Evolutionary conservation across 2,888 invertebrate genomes (phyloP), one percentile per base, ranked within the genome.

Genomic region (Lasius fuliginosus): DNA sequence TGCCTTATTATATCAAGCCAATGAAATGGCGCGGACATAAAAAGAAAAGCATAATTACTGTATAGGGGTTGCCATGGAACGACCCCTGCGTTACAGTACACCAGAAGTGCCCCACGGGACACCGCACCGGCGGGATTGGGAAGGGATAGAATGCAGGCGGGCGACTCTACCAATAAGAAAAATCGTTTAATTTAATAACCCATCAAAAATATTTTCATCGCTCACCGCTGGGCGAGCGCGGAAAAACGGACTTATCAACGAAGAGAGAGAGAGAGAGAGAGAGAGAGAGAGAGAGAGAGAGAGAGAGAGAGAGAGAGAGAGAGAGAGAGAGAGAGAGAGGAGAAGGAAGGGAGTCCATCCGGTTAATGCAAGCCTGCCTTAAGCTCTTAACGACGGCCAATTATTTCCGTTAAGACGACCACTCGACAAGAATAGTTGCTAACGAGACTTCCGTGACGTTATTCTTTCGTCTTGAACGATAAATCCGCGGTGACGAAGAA

Each of bases 151-250:
- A 86, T 89, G 88, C 88, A 85, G 84, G 74, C 65, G 75, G 67
- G 30, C 83, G n/a, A n/a, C 53, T 53, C 82, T 83, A 77, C 89
- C 91, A 91, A 90, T 90, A 92, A 92, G 92, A 93, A 93, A 92
- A 93, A 94, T 94, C 94, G 92, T 93, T 94, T 94, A 94, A 94
- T 94, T 94, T 94, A 94, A 94, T 94, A 94, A 94, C 92, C 92
- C 92, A 92, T 93, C 91, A 90, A 92, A 92, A 91, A 90, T 91
- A 91, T 91, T 89, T 90, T 86, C 89, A 73, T 81, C 87, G 82
- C 53, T 81, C 69, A 33, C 65, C 46, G 84, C n/a, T 82, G 77
- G 60, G 27, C 30, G 71, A 68, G 42, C 23, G 76, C 60, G 74
- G 33, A 83, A 11, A 64, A 81, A 42, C 42, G 49, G 81, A 84